A percentile compares a stretch with the other conserved stretches of the same genome.
Evolutionary conservation across 1,140 invertebrate genomes (phyloP).

Genomic region (Hirudo medicinalis): DNA sequence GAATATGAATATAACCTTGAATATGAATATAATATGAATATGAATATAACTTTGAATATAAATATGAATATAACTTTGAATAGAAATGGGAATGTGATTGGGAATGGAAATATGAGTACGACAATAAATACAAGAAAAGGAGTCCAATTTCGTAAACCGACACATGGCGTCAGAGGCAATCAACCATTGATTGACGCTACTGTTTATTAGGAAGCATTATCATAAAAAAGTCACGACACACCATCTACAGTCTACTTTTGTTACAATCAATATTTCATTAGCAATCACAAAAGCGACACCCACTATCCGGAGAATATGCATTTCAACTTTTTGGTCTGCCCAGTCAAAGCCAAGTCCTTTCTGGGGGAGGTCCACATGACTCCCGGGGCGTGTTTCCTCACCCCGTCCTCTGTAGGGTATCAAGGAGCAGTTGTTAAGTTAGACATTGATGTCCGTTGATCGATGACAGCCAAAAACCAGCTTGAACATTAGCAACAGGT

Average conservation of each 20-base stretch:
- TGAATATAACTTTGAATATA: background rate
- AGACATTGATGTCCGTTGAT: no score
- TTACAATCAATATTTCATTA: background rate
- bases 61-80: constrained; percentile 7
- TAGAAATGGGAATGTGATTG: background rate
- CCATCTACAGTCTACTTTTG: background rate
- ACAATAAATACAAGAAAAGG: no score
- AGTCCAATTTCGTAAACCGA: background rate
- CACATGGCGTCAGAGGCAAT: background rate
- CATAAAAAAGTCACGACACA: background rate
- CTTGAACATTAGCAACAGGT: no score
- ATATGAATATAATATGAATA: background rate
- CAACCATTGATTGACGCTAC: background rate
- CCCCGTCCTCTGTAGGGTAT: background rate
- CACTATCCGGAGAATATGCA: constrained; percentile 24
- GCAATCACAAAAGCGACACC: background rate
- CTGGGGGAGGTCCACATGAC: constrained; percentile 15
- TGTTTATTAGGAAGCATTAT: background rate
- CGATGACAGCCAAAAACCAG: no score
- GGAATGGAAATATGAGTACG: no score
- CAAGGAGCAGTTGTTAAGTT: no score
- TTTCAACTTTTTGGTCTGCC: constrained; percentile 14
- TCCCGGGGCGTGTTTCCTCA: constrained; percentile 11
- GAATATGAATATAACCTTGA: background rate
- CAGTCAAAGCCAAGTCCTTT: constrained; percentile 10